Conservation (phyloP, 2,113 vertebrate genomes). For the Dipodomys merriami region DNA sequence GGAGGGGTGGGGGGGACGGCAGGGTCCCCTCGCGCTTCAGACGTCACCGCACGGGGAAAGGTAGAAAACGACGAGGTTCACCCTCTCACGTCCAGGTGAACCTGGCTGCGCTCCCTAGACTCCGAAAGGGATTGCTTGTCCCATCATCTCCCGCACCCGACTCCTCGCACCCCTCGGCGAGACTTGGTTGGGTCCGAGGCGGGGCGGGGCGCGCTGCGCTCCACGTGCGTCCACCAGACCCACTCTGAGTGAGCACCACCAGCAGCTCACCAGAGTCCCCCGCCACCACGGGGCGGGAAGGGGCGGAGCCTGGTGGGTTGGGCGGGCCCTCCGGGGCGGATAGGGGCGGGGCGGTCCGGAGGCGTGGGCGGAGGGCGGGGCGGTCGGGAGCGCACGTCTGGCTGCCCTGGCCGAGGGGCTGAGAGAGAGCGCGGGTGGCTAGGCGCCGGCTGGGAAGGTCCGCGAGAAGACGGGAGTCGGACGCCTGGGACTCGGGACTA, state of each 20-base stretch:
- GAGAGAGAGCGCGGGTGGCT: conserved; percentile 21
- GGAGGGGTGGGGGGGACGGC: neutral
- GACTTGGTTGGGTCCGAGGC: conserved; percentile 60
- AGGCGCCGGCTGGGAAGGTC: neutral
- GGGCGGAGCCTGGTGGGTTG: neutral
- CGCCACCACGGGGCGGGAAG: neutral
- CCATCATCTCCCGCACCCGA: too few relatives aligned
- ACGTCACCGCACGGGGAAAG: neutral
- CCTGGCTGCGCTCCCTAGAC: too few relatives aligned
- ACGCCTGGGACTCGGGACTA: conserved; percentile 7
- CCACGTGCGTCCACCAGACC: conserved; percentile 52
- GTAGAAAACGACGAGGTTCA: neutral
- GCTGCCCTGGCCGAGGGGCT: neutral
- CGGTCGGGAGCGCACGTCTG: neutral
- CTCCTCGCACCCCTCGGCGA: neutral
- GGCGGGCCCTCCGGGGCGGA: neutral
- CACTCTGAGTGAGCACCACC: fast-evolving
- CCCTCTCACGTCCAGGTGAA: fast-evolving
- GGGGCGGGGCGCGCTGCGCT: conserved; percentile 25
- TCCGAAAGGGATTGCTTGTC: neutral
- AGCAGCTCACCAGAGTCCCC: neutral
- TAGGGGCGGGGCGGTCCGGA: neutral
- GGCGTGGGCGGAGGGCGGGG: conserved; percentile 23
- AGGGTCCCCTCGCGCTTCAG: neutral
- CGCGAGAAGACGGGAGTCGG: neutral